Evolutionary conservation across 2,888 invertebrate genomes (phyloP), one percentile per base, ranked within the genome.

Genomic region (Tenthredo amoena): DNA sequence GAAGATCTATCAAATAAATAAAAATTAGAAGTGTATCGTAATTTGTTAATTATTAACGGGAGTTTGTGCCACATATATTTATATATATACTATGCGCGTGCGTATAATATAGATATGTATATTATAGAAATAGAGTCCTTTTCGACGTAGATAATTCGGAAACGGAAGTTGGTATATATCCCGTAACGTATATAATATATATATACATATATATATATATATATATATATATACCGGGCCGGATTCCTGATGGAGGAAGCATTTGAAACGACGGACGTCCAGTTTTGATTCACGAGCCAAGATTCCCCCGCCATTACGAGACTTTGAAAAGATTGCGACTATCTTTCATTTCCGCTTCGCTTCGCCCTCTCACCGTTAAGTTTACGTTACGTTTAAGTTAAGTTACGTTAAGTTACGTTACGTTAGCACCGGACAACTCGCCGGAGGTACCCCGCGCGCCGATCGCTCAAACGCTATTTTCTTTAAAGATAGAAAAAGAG

Each of bases 271-370:
- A 74, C 72, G n/a, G 37, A 58, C 81, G 81, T 81, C 81, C 81
- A 81, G 81, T 81, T 81, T 81, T 81, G 81, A 81, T 81, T 81
- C 81, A 81, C 21, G 81, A 81, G 81, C 72, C 21, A 74, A 43
- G 43, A 43, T 43, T n/a, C 37, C 34, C 81, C 21, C 81, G 37
- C 62, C 58, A 58, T 81, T 81, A 81, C 62, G 62, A 81, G 81
- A 81, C 58, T 81, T 81, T 81, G 81, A 81, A 81, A 81, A 81
- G 81, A 81, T 81, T 81, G 58, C 40, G 81, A 81, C 81, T 81
- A 81, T 81, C 81, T 81, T 81, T 81, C 81, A 81, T 81, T 81
- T 81, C 81, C 81, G 81, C 81, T 62, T 81, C 81, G 81, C 62
- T 81, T 81, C 47, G 47, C 40, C 77, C 31, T 50, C 81, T 37